Evolutionary conservation across 2,888 invertebrate species (phyloP).

Genomic region (Stomorhina lunata): DNA sequence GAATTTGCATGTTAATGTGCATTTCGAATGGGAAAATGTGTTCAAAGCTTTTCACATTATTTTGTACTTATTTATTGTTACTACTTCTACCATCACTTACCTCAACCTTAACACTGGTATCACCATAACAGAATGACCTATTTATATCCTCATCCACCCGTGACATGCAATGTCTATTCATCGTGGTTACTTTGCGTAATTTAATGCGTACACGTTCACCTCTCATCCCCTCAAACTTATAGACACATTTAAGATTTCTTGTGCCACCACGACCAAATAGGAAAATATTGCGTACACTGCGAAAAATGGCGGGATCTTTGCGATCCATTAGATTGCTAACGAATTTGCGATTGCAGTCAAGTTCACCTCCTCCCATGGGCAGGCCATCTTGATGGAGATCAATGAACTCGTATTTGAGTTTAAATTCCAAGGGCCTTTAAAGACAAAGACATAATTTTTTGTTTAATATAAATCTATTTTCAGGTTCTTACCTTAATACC

Average conservation of each 20-base stretch:
- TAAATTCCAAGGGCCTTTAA: slow-evolving; percentile 90
- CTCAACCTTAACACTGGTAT: slow-evolving; percentile 85
- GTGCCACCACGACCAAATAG: slow-evolving; percentile 92
- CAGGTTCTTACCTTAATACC: slow-evolving; percentile 85
- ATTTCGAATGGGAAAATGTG: no score
- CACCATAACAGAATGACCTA: slow-evolving; percentile 86
- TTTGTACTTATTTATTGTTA: neutral
- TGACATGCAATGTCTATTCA: slow-evolving; percentile 80
- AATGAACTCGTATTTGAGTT: slow-evolving; percentile 93
- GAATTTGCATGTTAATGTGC: no score
- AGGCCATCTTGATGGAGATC: slow-evolving; percentile 92
- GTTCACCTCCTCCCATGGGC: slow-evolving; percentile 86
- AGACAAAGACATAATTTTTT: neutral
- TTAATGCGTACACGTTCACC: slow-evolving; percentile 90
- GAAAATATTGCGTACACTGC: slow-evolving; percentile 90
- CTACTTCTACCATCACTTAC: slow-evolving; percentile 64
- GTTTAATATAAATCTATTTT: neutral
- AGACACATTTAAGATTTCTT: slow-evolving; percentile 91
- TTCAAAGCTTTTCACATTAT: no score
- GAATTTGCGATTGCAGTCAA: slow-evolving; percentile 87
- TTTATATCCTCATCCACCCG: slow-evolving; percentile 83
- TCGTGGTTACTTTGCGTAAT: slow-evolving; percentile 86
- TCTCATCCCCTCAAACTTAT: slow-evolving; percentile 91
- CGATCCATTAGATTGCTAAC: slow-evolving; percentile 82
- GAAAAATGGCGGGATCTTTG: slow-evolving; percentile 86